Conservation (phyloP, 2,888 invertebrate genomes). For the Antitype chi region DNA sequence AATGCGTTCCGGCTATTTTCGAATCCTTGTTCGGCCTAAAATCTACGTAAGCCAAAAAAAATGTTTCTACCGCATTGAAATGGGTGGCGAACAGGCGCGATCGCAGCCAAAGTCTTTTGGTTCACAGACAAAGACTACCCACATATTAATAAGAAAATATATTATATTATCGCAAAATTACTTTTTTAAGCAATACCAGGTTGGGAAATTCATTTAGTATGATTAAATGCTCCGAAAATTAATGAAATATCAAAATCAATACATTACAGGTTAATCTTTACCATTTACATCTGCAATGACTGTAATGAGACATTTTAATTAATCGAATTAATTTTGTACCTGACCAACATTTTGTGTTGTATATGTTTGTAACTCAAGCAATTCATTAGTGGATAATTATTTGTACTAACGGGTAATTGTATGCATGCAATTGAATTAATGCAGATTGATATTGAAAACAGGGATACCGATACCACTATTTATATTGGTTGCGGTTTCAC, state of each 20-base stretch:
- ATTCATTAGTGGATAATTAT: slow-evolving; percentile 21
- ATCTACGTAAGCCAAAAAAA: not conserved
- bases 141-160: no score
- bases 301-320: not conserved
- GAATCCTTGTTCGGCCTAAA: not conserved
- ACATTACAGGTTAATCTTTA: not conserved
- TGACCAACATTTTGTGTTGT: slow-evolving; percentile 1
- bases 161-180: no score
- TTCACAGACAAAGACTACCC: no score
- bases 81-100: no score
- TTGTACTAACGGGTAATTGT: slow-evolving; percentile 15
- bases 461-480: not conserved
- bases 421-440: slow-evolving; percentile 30
- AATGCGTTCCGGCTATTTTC: not conserved
- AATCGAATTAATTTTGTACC: slow-evolving; percentile 16
- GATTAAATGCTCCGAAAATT: not conserved
- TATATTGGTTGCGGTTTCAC: slow-evolving; percentile 19
- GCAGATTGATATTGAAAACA: not conserved
- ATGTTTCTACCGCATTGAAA: not conserved
- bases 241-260: not conserved
- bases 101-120: no score
- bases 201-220: no score
- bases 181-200: no score
- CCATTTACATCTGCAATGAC: slow-evolving; percentile 1
- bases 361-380: slow-evolving; percentile 2